A percentile compares a stretch with the other conserved stretches of the same genome.
phyloP scores from a whole-genome alignment of 1,140 invertebrate species.

The Lepidurus couesii region DNA sequence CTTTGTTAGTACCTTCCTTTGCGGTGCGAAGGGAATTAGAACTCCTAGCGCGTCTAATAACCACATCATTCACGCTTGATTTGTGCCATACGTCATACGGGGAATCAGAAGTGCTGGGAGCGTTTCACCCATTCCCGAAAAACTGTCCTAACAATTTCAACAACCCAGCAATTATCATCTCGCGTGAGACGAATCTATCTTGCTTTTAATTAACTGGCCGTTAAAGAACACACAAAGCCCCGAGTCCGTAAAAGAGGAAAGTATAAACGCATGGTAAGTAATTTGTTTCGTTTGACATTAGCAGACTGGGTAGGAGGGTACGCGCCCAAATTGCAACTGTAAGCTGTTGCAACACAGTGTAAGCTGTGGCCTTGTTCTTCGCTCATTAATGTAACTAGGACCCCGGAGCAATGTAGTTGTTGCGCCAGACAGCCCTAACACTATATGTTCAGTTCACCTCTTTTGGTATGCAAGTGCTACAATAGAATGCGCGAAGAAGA shows the following conservation, averaged over 20 bases:
- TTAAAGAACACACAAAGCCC: no score
- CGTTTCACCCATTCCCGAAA: no score
- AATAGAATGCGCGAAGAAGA: background rate
- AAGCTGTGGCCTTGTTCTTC: conserved; percentile 1
- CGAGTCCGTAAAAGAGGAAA: background rate
- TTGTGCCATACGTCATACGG: no score
- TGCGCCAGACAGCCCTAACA: background rate
- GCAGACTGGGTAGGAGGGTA: background rate
- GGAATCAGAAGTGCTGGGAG: no score
- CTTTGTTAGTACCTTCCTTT: no score
- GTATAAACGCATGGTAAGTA: background rate
- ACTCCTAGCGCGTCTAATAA: no score
- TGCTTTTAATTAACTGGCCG: background rate
- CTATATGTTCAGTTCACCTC: no score
- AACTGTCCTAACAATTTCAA: no score
- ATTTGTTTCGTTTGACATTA: conserved; percentile 3
- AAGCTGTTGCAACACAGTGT: background rate
- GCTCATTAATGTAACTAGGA: conserved; percentile 2
- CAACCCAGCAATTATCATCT: background rate
- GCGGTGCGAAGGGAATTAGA: no score
- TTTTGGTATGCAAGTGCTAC: background rate
- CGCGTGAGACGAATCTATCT: background rate
- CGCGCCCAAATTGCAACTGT: background rate
- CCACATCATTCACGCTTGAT: no score
- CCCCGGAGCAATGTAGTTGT: conserved; percentile 13